Evolutionary conservation across 2,797 vertebrate species (phyloP).

Genomic region (Hipposideros larvatus): DNA sequence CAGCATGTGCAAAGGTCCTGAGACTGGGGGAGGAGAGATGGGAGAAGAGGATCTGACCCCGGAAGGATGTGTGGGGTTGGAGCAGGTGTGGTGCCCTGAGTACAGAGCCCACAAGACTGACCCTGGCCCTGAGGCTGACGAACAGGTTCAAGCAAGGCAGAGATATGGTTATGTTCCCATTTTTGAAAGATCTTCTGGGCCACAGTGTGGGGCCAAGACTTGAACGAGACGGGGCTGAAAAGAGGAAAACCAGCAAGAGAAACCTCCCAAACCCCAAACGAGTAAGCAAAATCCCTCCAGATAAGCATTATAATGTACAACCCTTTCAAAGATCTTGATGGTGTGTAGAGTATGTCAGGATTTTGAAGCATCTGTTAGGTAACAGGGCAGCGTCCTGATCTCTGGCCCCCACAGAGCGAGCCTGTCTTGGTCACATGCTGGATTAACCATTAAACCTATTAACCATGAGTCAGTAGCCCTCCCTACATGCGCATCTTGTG

Average conservation of each 20-base stretch:
- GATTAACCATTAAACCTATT: background rate
- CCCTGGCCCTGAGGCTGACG: fast-evolving
- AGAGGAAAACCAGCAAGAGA: background rate
- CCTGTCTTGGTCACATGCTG: background rate
- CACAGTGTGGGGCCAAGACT: background rate
- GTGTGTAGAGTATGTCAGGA: background rate
- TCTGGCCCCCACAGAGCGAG: fast-evolving
- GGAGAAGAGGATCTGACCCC: background rate
- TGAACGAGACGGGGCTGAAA: background rate
- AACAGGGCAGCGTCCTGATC: background rate
- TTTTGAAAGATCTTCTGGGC: background rate
- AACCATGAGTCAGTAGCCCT: background rate
- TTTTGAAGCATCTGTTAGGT: background rate
- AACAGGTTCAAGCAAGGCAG: fast-evolving
- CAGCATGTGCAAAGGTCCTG: background rate
- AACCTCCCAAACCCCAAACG: no score
- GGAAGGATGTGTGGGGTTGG: background rate
- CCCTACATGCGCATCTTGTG: fast-evolving
- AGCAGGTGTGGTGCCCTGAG: background rate
- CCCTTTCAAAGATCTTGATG: background rate
- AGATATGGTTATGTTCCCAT: fast-evolving
- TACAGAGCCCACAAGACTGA: background rate
- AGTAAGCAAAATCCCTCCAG: background rate
- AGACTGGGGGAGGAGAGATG: background rate
- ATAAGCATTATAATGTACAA: fast-evolving